Conservation (phyloP, 2,113 vertebrate species). For the Falcunculus frontatus region DNA sequence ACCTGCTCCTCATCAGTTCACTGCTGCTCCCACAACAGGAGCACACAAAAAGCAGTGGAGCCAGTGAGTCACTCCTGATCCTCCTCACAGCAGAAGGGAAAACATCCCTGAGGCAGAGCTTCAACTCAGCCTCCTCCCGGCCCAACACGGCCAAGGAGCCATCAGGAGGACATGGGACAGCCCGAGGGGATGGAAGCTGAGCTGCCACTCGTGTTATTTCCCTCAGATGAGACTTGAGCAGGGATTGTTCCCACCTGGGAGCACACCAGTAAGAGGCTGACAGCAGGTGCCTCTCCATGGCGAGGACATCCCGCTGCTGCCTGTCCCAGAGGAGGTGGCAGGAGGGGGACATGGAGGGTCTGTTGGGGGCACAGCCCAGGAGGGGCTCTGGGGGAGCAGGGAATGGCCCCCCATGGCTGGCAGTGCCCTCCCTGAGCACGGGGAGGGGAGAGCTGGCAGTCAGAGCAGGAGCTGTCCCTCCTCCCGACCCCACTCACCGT, state of each 20-base stretch:
- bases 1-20: not conserved
- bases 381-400: not conserved
- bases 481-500: slow-evolving; percentile 71
- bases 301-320: rapidly evolving
- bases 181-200: not conserved
- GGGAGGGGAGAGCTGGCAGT: rapidly evolving
- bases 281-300: rapidly evolving
- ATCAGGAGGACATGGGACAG: rapidly evolving
- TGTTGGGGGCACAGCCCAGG: not conserved
- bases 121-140: not conserved
- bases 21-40: not conserved
- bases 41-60: not conserved
- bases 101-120: not conserved
- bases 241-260: not conserved
- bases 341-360: rapidly evolving
- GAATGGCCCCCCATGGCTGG: not conserved
- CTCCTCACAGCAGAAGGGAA: not conserved
- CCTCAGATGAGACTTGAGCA: not conserved
- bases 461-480: not conserved
- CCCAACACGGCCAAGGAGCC: not conserved
- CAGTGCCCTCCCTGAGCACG: not conserved
- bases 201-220: rapidly evolving
- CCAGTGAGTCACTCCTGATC: not conserved
- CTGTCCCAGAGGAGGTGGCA: not conserved
- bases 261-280: rapidly evolving